A percentile compares a stretch with the other conserved stretches of the same genome.
phyloP scores from a whole-genome alignment of 2,113 vertebrate species.

The Nibea albiflora region DNA sequence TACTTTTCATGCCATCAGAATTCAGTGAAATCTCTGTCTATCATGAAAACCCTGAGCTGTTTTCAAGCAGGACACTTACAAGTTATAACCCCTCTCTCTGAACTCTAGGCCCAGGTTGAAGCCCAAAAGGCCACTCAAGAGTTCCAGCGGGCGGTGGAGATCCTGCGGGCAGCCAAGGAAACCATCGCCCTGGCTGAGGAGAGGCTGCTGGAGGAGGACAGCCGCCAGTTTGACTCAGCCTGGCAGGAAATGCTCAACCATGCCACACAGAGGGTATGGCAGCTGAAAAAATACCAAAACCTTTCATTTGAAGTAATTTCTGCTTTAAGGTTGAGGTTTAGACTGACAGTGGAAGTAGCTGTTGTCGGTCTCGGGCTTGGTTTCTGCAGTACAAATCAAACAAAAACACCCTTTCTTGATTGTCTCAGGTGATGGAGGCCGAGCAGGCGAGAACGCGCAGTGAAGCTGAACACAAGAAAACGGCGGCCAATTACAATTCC shows the following conservation, averaged over 20 bases:
- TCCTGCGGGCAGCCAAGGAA: constrained; percentile 95
- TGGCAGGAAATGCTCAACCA: constrained; percentile 99
- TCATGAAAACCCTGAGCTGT: background rate
- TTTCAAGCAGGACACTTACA: too few relatives aligned
- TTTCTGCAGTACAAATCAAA: background rate
- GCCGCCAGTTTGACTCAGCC: constrained; percentile 96
- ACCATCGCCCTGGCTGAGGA: constrained; percentile 95
- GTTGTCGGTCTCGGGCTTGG: background rate
- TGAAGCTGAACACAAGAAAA: constrained; percentile 93
- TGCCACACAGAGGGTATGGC: constrained; percentile 92
- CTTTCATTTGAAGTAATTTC: background rate
- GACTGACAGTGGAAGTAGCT: background rate
- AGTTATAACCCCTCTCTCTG: background rate
- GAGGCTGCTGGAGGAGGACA: constrained; percentile 94
- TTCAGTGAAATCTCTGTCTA: background rate
- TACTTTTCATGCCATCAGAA: background rate
- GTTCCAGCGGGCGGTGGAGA: constrained; percentile 95
- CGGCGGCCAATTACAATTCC: constrained; percentile 91
- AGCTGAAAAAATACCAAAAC: background rate
- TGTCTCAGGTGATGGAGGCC: constrained; percentile 93
- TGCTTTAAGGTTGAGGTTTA: background rate
- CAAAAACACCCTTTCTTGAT: background rate
- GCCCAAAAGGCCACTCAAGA: constrained; percentile 96
- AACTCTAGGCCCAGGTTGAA: constrained; percentile 91
- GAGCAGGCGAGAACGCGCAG: constrained; percentile 92